These are phyloP conservation scores for Agrilus cyanescens DNA, from an alignment of 2,888 invertebrate species.

Conservation along the genomic window DNA sequence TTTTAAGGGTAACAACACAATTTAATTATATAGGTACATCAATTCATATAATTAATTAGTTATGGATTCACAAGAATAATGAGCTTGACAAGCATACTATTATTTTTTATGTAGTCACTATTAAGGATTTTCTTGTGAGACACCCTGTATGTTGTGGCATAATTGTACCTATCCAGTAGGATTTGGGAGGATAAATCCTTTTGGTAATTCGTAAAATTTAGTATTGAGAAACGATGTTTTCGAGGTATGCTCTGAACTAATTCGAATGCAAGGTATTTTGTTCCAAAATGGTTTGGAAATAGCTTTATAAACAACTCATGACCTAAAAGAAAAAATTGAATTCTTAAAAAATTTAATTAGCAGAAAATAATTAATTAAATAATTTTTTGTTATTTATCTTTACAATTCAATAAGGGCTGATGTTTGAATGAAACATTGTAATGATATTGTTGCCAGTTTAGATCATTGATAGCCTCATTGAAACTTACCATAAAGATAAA, in stretches of 20 bases:
- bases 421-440: no score
- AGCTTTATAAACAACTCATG: constrained; percentile 24
- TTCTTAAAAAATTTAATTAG: background rate
- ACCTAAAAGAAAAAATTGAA: constrained; percentile 20
- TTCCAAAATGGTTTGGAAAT: constrained; percentile 22
- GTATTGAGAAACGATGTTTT: constrained; percentile 30
- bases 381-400: no score
- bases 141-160: constrained; percentile 29
- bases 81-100: constrained; percentile 41
- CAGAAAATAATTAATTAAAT: constrained; percentile 1
- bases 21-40: no score
- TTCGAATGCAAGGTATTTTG: constrained; percentile 21
- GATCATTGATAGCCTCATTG: no score
- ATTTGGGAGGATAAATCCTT: constrained; percentile 22
- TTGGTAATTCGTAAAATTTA: constrained; percentile 19
- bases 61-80: constrained; percentile 9
- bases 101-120: constrained; percentile 36
- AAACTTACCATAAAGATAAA: constrained; percentile 15
- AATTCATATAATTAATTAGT: no score
- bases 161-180: constrained; percentile 19
- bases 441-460: no score
- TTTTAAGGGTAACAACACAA: no score
- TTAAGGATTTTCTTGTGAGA: constrained; percentile 38
- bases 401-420: no score
- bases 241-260: constrained; percentile 21